Conservation (phyloP, 2,888 invertebrate genomes). For the Abrostola tripartita region DNA sequence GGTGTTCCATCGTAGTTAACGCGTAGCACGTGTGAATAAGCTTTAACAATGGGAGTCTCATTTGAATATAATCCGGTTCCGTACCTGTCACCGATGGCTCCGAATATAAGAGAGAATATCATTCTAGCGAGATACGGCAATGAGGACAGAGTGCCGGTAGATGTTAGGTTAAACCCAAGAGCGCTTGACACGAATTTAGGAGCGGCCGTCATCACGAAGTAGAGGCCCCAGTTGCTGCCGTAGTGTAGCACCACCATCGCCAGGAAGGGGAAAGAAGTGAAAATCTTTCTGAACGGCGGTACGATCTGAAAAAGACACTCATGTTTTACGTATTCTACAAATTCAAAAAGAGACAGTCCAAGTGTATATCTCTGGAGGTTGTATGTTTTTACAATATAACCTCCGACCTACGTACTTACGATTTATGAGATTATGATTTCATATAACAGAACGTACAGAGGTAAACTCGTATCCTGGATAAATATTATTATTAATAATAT, state of each 20-base stretch:
- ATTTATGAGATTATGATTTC: no score
- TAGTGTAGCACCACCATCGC: conserved; percentile 91
- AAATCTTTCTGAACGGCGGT: conserved; percentile 90
- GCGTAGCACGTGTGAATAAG: conserved; percentile 3
- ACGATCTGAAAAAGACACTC: conserved; percentile 80
- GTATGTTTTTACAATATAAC: no score
- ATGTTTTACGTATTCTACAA: background rate
- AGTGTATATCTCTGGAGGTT: no score
- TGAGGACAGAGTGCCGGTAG: conserved; percentile 91
- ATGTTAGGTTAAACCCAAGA: conserved; percentile 91
- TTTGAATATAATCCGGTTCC: conserved; percentile 34
- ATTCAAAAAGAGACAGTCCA: background rate
- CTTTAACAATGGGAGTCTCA: conserved; percentile 18
- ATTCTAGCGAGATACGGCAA: conserved; percentile 92
- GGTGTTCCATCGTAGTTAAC: background rate
- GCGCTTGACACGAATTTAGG: conserved; percentile 92
- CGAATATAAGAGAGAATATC: conserved; percentile 91
- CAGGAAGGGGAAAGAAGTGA: conserved; percentile 91
- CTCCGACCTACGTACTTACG: no score
- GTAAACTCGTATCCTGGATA: no score
- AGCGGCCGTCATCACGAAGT: conserved; percentile 92
- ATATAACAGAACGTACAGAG: no score
- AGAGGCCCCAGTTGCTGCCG: conserved; percentile 93
- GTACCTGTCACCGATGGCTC: conserved; percentile 90
- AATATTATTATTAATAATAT: no score